Conservation (phyloP, 30 jellyfish, hydroid and myxozoan genomes). For the Mastigias papua region DNA sequence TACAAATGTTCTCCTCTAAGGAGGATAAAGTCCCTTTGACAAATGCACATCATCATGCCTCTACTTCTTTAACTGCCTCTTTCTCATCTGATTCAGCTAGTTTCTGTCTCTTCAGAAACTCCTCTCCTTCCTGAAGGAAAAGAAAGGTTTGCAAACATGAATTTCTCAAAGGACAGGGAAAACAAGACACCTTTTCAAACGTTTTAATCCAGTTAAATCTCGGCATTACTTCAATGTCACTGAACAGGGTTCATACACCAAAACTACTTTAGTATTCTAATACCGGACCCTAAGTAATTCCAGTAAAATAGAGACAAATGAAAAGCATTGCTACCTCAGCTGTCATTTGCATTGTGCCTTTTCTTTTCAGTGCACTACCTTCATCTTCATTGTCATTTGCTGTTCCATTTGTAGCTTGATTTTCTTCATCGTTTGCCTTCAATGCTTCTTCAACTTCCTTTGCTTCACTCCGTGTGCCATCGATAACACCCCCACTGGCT, state of each 20-base stretch:
- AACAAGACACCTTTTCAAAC: too few relatives aligned
- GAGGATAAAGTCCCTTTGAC: neutral
- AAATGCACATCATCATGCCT: slow-evolving; percentile 54
- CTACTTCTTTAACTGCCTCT: slow-evolving; percentile 81
- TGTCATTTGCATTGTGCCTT: slow-evolving; percentile 78
- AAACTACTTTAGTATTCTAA: too few relatives aligned
- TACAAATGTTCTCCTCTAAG: slow-evolving; percentile 10
- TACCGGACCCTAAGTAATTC: too few relatives aligned
- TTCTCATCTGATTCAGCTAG: slow-evolving; percentile 63
- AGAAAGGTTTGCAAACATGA: too few relatives aligned
- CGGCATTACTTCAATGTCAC: too few relatives aligned
- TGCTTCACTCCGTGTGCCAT: slow-evolving; percentile 77
- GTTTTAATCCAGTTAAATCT: too few relatives aligned
- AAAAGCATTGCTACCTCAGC: slow-evolving; percentile 86
- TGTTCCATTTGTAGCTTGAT: slow-evolving; percentile 48
- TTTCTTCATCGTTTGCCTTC: slow-evolving; percentile 65
- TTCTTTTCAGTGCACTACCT: slow-evolving; percentile 67
- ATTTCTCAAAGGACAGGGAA: too few relatives aligned
- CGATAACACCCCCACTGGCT: slow-evolving; percentile 68
- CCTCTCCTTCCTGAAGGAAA: slow-evolving; percentile 84
- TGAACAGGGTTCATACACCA: too few relatives aligned
- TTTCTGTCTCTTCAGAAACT: slow-evolving; percentile 79
- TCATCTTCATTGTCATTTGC: slow-evolving; percentile 45
- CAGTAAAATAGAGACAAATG: too few relatives aligned
- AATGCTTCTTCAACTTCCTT: slow-evolving; percentile 71